Conservation (phyloP, 1,140 invertebrate species). For the Leguminivora glycinivorella region DNA sequence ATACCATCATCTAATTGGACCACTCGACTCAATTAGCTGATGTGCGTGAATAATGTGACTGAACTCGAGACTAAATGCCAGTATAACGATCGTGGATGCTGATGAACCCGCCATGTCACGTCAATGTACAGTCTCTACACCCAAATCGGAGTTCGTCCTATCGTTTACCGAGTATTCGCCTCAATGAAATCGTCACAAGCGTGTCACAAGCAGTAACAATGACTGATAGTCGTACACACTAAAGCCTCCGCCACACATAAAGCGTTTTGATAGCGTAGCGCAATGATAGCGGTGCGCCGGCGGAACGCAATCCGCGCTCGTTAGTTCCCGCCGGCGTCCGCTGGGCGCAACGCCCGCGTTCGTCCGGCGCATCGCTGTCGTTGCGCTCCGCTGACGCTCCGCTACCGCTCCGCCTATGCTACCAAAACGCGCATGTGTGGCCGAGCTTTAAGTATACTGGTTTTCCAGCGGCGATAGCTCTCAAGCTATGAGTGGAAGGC, state of each 20-base stretch:
- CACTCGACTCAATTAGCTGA: neutral
- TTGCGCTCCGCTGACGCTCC: too few species aligned
- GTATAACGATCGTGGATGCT: neutral
- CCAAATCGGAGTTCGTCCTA: neutral
- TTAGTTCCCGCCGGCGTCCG: too few species aligned
- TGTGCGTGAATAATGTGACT: neutral
- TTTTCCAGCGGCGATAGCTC: neutral
- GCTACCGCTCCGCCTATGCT: too few species aligned
- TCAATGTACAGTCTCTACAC: neutral
- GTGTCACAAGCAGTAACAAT: neutral
- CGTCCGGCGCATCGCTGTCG: too few species aligned
- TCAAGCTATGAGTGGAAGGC: neutral
- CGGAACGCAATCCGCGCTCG: too few species aligned
- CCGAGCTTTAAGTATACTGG: too few species aligned
- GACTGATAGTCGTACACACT: neutral
- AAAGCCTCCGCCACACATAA: too few species aligned
- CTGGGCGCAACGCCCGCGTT: too few species aligned
- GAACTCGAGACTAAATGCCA: neutral
- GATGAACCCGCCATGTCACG: neutral
- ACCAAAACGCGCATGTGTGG: too few species aligned
- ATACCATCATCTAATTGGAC: neutral
- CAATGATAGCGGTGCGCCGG: too few species aligned
- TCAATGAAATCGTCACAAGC: neutral
- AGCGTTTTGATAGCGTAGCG: too few species aligned
- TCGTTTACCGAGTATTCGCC: neutral